Conservation (phyloP, 1,140 invertebrate species). For the Cryptotermes secundus region DNA sequence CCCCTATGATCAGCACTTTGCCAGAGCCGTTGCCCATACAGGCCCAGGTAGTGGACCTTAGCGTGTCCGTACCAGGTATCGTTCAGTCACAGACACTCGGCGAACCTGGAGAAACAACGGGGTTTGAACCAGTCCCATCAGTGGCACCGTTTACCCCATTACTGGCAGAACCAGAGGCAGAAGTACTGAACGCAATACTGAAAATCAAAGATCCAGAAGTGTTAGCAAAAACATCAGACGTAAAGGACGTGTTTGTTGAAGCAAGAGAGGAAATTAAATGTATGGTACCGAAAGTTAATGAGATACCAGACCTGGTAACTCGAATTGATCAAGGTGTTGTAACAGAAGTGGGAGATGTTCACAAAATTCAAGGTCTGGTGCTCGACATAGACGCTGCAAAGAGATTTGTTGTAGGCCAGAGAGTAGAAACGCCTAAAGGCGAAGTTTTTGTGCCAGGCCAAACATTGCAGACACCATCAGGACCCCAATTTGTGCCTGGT, state of each 20-base stretch:
- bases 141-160: constrained; percentile 60
- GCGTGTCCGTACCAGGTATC: constrained; percentile 42
- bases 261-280: too few relatives aligned
- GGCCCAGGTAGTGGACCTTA: constrained; percentile 51
- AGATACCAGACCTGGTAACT: constrained; percentile 62
- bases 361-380: constrained; percentile 61
- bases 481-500: constrained; percentile 68
- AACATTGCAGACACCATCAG: constrained; percentile 66
- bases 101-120: constrained; percentile 54
- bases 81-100: constrained; percentile 49
- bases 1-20: constrained; percentile 50
- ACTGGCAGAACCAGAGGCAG: constrained; percentile 52
- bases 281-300: constrained; percentile 59
- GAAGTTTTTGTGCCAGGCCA: constrained; percentile 71
- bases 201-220: constrained; percentile 43
- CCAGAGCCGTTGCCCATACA: constrained; percentile 54
- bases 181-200: constrained; percentile 49
- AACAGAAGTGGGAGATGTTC: constrained; percentile 43
- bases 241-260: too few relatives aligned
- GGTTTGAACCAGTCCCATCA: constrained; percentile 63
- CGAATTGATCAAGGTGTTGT: constrained; percentile 58
- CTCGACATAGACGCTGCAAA: constrained; percentile 63
- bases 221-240: background rate
- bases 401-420: constrained; percentile 47
- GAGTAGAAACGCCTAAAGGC: constrained; percentile 63